A percentile compares a stretch with the other conserved stretches of the same genome.
Evolutionary conservation across 2,797 vertebrate genomes (phyloP).

Genomic region (Cynopterus sphinx): DNA sequence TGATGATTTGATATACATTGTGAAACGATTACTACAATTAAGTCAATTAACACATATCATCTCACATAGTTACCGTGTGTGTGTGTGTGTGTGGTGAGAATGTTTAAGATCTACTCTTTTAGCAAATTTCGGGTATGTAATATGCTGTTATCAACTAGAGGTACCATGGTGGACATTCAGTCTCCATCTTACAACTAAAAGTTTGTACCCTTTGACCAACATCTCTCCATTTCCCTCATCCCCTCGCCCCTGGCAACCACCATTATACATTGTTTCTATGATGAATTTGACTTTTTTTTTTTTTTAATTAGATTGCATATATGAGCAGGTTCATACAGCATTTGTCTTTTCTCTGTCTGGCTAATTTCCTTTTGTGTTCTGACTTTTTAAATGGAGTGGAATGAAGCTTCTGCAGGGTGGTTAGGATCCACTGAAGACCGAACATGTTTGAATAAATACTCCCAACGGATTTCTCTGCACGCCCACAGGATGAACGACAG

Average conservation of each 20-base stretch:
- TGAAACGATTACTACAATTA: not conserved
- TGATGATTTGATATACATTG: not conserved
- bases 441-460: not conserved
- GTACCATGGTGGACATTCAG: not conserved
- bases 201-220: not conserved
- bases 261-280: not conserved
- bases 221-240: not conserved
- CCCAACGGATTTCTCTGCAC: not conserved
- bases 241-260: not conserved
- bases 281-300: not conserved
- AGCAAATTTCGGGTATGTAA: not conserved
- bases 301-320: not conserved
- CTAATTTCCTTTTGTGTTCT: not conserved
- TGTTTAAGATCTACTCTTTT: not conserved
- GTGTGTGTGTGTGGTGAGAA: not conserved
- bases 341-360: not conserved
- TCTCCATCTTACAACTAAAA: not conserved
- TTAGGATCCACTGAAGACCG: not conserved
- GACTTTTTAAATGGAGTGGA: not conserved
- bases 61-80: not conserved
- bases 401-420: not conserved
- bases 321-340: not conserved
- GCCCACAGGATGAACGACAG: constrained; percentile 19
- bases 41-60: not conserved
- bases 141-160: not conserved